These are phyloP conservation scores for Phalacrocorax brasilianus DNA, from an alignment of 2,113 vertebrate species.

Conservation along the genomic window DNA sequence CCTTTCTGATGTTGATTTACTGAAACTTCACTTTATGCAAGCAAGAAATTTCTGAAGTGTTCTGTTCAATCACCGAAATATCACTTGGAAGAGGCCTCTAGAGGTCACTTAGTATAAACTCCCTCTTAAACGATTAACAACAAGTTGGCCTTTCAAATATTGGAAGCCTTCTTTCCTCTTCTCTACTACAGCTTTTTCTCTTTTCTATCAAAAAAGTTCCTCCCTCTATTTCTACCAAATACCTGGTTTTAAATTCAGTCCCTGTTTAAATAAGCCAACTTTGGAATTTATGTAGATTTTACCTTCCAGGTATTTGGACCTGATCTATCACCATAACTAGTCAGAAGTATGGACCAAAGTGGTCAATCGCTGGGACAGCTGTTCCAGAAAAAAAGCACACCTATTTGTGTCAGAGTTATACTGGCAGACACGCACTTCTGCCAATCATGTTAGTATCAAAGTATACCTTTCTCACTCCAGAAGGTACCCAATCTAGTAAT, in stretches of 20 bases:
- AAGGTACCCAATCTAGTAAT: neutral
- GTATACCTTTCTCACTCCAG: neutral
- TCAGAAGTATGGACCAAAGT: neutral
- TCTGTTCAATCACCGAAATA: neutral
- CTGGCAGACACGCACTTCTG: neutral
- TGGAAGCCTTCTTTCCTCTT: neutral
- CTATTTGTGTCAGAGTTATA: neutral
- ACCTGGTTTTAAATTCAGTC: neutral
- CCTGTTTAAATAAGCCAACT: neutral
- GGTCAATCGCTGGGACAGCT: neutral
- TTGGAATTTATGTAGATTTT: neutral
- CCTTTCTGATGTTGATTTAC: neutral
- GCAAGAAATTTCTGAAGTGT: neutral
- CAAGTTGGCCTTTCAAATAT: neutral
- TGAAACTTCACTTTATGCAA: neutral
- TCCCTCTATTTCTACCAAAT: neutral
- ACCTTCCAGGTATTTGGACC: neutral
- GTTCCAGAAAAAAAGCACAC: neutral
- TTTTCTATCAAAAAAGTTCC: neutral
- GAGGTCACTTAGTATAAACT: neutral
- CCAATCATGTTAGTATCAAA: neutral
- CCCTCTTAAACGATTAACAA: neutral
- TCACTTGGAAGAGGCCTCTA: neutral
- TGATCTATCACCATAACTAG: neutral
- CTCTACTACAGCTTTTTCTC: neutral